phyloP scores from a whole-genome alignment of 2,888 invertebrate species.

The Microplitis manilae region DNA sequence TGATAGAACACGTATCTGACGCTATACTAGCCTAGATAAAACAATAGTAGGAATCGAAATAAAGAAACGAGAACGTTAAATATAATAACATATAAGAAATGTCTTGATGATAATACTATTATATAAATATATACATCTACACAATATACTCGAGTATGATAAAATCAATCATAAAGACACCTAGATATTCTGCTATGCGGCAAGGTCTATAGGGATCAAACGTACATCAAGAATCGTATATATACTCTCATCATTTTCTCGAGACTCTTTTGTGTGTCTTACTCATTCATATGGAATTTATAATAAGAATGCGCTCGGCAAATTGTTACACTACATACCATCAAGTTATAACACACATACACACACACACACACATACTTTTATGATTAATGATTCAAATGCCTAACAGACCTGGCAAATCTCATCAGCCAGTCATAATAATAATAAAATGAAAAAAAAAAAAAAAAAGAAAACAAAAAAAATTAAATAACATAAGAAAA shows the following conservation, averaged over 20 bases:
- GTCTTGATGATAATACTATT: background rate
- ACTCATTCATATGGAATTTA: constrained; percentile 54
- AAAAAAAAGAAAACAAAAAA: background rate
- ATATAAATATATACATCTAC: background rate
- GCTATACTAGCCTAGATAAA: background rate
- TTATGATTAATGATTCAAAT: constrained; percentile 53
- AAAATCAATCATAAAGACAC: constrained; percentile 34
- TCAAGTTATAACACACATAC: constrained; percentile 31
- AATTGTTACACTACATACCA: constrained; percentile 55
- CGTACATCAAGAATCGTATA: constrained; percentile 25
- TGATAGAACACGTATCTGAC: background rate
- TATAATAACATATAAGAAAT: background rate
- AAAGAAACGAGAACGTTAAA: background rate
- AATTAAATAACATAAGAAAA: constrained; percentile 9
- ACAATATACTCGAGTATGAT: constrained; percentile 3
- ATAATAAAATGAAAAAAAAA: background rate
- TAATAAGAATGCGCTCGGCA: constrained; percentile 54
- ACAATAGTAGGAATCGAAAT: background rate
- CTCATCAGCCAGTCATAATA: constrained; percentile 16
- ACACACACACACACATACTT: constrained; percentile 19
- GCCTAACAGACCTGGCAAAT: constrained; percentile 21
- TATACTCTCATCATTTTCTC: constrained; percentile 19
- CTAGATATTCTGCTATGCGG: constrained; percentile 34
- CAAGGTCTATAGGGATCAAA: constrained; percentile 38
- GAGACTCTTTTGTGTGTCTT: constrained; percentile 29